Evolutionary conservation across 1,140 invertebrate species (phyloP).

Genomic region (Drepana arcuata): DNA sequence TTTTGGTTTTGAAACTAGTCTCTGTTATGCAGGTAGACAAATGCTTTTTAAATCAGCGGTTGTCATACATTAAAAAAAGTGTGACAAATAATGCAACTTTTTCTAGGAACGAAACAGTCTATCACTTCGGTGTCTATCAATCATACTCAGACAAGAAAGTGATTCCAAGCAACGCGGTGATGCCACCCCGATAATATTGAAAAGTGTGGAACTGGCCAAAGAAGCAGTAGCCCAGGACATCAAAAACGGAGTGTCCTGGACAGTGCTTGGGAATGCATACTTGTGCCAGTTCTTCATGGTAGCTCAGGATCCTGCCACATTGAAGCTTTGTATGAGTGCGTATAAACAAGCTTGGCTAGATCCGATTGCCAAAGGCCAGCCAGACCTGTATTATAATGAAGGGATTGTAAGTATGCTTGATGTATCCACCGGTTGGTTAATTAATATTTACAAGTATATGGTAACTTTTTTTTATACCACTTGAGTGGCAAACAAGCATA

Average conservation of each 20-base stretch:
- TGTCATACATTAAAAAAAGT: too few species aligned
- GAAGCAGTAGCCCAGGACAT: slow-evolving; percentile 87
- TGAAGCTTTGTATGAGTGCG: slow-evolving; percentile 85
- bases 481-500: too few species aligned
- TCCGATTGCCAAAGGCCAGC: slow-evolving; percentile 78
- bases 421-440: too few species aligned
- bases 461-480: too few species aligned
- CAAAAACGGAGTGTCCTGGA: slow-evolving; percentile 89
- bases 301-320: slow-evolving; percentile 79
- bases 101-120: slow-evolving; percentile 84
- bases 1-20: too few species aligned
- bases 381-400: slow-evolving; percentile 90
- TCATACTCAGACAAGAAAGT: slow-evolving; percentile 82
- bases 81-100: too few species aligned
- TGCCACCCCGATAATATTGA: slow-evolving; percentile 76
- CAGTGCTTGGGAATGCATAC: slow-evolving; percentile 89
- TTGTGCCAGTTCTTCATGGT: slow-evolving; percentile 85
- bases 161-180: slow-evolving; percentile 66
- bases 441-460: too few species aligned
- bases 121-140: slow-evolving; percentile 87
- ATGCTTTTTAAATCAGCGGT: too few species aligned
- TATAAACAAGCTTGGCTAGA: slow-evolving; percentile 88
- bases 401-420: slow-evolving; percentile 80
- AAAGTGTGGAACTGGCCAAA: slow-evolving; percentile 85
- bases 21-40: too few species aligned